Percentiles rank a stretch among this genome's conserved stretches.
Evolutionary conservation across 2,797 vertebrate genomes (phyloP).

Genomic region (Oreochromis grahami): DNA sequence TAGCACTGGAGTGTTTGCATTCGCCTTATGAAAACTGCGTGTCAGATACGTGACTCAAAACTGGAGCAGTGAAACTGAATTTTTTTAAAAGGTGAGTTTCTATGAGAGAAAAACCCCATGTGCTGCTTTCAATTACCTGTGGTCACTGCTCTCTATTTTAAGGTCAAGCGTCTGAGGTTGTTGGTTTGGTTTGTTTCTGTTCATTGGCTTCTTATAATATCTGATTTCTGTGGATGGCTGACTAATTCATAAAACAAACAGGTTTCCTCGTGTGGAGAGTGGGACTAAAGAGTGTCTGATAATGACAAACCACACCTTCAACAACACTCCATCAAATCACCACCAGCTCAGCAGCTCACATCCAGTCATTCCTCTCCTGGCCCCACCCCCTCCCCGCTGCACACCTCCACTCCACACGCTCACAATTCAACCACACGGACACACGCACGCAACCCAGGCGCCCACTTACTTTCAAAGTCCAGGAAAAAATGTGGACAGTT

Average conservation of each 20-base stretch:
- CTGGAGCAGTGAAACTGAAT: background rate
- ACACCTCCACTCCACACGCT: conserved; percentile 59
- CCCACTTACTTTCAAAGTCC: conserved; percentile 98
- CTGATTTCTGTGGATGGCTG: background rate
- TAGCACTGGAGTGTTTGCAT: background rate
- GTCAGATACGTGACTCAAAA: background rate
- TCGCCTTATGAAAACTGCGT: background rate
- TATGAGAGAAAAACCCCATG: background rate
- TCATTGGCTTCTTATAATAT: background rate
- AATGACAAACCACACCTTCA: conserved; percentile 64
- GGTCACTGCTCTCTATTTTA: background rate
- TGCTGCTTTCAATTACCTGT: background rate
- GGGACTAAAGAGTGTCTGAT: conserved; percentile 65
- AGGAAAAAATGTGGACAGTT: conserved; percentile 99
- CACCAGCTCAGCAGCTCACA: conserved; percentile 44
- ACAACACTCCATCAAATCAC: conserved; percentile 55
- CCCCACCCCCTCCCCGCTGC: conserved; percentile 25
- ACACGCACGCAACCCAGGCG: conserved; percentile 55
- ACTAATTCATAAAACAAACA: background rate
- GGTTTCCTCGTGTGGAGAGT: conserved; percentile 19
- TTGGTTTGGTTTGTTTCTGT: background rate
- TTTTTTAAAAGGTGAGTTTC: background rate
- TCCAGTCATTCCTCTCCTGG: conserved; percentile 21
- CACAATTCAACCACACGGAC: conserved; percentile 61
- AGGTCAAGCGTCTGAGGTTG: background rate